Evolutionary conservation across 2,888 invertebrate genomes (phyloP).

Genomic region (Xanthostigma xanthostigma): DNA sequence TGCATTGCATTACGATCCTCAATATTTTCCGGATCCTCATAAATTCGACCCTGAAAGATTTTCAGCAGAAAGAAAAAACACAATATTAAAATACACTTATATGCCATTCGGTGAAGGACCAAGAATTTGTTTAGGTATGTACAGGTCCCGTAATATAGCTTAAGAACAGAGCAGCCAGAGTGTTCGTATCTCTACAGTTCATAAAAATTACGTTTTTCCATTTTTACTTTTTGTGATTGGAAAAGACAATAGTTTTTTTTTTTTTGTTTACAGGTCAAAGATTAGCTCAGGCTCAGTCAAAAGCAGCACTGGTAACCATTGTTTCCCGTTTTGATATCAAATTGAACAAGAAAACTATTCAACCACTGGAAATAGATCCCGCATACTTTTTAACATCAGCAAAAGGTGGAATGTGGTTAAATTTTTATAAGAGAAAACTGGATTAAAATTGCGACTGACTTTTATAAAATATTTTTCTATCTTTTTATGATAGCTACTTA

Average conservation of each 20-base stretch:
- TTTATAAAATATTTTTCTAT: no score
- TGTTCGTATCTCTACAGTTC: no score
- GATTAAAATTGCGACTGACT: neutral
- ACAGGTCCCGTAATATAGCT: neutral
- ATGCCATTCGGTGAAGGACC: constrained; percentile 21
- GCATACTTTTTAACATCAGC: constrained; percentile 16
- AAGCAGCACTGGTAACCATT: constrained; percentile 23
- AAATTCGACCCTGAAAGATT: constrained; percentile 27
- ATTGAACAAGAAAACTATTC: constrained; percentile 22
- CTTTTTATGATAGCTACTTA: no score
- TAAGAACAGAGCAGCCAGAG: neutral
- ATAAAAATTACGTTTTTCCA: no score
- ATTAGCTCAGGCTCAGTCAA: constrained; percentile 24
- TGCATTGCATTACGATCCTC: constrained; percentile 23
- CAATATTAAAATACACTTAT: constrained; percentile 17
- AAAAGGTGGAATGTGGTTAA: constrained; percentile 8
- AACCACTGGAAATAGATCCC: constrained; percentile 20
- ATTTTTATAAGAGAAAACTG: constrained; percentile 5
- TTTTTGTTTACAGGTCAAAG: constrained; percentile 20
- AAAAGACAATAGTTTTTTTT: neutral
- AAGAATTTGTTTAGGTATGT: constrained; percentile 18
- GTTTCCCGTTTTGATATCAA: constrained; percentile 22
- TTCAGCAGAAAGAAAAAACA: constrained; percentile 18
- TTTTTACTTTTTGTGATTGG: no score
- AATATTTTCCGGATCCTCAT: constrained; percentile 25